Evolutionary conservation across 2,113 vertebrate genomes (phyloP).

Genomic region (Nycticorax nycticorax): DNA sequence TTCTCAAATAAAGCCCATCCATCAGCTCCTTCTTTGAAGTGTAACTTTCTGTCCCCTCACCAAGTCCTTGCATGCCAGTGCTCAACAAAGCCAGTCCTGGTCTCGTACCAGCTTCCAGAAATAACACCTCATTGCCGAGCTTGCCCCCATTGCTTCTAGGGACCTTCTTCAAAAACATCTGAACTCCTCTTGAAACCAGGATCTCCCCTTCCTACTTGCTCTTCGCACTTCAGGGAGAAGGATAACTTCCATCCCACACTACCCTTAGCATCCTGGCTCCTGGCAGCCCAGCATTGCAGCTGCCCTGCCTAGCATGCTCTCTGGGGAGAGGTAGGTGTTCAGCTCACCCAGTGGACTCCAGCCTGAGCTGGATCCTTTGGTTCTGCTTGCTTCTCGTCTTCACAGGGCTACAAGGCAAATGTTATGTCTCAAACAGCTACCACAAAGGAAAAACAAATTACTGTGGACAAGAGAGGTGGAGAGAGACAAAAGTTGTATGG

Average conservation of each 20-base stretch:
- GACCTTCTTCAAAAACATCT: neutral
- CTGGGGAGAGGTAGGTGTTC: neutral
- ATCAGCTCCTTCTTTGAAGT: neutral
- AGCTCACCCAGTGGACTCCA: neutral
- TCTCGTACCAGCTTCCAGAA: neutral
- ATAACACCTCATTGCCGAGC: neutral
- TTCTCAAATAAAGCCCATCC: neutral
- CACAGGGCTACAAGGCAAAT: neutral
- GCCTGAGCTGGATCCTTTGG: neutral
- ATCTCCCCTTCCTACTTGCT: neutral
- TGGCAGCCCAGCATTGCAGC: rapidly evolving
- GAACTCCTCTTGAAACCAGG: neutral
- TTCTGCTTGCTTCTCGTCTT: neutral
- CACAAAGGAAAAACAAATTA: neutral
- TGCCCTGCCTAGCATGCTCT: neutral
- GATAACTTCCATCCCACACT: neutral
- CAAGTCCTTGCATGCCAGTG: neutral
- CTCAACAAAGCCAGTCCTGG: neutral
- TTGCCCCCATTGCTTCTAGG: neutral
- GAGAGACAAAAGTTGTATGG: neutral
- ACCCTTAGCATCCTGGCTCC: neutral
- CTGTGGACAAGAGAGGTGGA: neutral
- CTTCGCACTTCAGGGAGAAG: neutral
- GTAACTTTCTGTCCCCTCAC: neutral
- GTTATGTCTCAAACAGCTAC: neutral